Evolutionary conservation across 2,888 invertebrate genomes (phyloP).

Genomic region (Trachelus tabidus): DNA sequence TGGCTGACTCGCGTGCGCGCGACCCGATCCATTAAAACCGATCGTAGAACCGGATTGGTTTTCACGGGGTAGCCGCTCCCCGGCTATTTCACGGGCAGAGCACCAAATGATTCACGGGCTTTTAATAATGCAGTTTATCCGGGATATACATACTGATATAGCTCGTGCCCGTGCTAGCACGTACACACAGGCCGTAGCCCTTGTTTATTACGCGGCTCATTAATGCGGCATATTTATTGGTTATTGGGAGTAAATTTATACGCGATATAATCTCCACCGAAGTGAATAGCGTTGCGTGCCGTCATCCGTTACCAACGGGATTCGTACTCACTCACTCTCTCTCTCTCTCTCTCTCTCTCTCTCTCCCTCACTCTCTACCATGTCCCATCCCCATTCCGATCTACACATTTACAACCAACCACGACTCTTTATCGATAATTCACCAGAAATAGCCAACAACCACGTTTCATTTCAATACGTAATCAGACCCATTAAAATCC

Average conservation of each 20-base stretch:
- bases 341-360: no score
- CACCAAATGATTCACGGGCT: not conserved
- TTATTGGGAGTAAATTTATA: not conserved
- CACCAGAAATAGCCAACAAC: not conserved
- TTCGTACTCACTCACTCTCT: not conserved
- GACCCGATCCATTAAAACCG: not conserved
- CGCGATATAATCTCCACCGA: not conserved
- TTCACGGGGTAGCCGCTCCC: not conserved
- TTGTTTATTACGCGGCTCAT: not conserved
- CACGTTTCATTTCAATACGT: not conserved
- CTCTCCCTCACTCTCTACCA: not conserved
- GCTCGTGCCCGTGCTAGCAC: not conserved
- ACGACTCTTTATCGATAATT: not conserved
- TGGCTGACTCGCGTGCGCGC: not conserved
- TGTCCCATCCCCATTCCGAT: not conserved
- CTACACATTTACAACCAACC: not conserved
- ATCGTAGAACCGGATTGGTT: not conserved
- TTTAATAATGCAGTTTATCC: not conserved
- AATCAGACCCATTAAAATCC: no score
- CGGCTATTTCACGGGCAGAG: not conserved
- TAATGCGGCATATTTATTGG: not conserved
- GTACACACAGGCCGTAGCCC: not conserved
- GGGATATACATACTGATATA: not conserved
- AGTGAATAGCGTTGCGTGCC: not conserved
- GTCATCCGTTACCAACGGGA: not conserved